Conservation (phyloP, 1,140 invertebrate genomes). For the Trichogramma pretiosum region DNA sequence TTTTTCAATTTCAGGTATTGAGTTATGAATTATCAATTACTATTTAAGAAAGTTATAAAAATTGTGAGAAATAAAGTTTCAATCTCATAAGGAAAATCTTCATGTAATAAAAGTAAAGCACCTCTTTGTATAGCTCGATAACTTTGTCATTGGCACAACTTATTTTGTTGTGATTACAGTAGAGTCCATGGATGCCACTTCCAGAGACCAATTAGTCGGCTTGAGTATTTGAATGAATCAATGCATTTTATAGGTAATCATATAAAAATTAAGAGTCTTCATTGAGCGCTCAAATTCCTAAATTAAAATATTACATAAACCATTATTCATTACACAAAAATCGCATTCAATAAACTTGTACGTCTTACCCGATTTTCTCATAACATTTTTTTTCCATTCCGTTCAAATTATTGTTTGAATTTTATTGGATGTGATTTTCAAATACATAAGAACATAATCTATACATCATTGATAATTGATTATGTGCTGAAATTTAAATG, state of each 20-base stretch:
- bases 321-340: constrained; percentile 19
- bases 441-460: too few species aligned
- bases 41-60: too few species aligned
- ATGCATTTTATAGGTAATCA: constrained; percentile 48
- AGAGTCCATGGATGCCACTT: constrained; percentile 41
- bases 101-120: constrained; percentile 15
- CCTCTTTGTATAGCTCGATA: constrained; percentile 22
- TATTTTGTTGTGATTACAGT: constrained; percentile 49
- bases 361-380: too few species aligned
- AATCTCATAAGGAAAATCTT: constrained; percentile 6
- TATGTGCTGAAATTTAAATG: constrained; percentile 8
- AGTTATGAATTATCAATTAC: too few species aligned
- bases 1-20: too few species aligned
- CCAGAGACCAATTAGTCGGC: constrained; percentile 44
- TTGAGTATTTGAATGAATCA: constrained; percentile 46
- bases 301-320: constrained; percentile 14
- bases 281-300: constrained; percentile 22
- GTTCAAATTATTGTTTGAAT: too few species aligned
- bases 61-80: too few species aligned
- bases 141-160: constrained; percentile 46
- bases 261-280: constrained; percentile 43
- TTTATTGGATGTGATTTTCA: constrained; percentile 14
- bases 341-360: constrained; percentile 19
- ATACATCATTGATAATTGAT: too few species aligned
- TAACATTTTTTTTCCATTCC: too few species aligned